Conservation (phyloP, 2,888 invertebrate species). For the Caenorhabditis parvicauda region DNA sequence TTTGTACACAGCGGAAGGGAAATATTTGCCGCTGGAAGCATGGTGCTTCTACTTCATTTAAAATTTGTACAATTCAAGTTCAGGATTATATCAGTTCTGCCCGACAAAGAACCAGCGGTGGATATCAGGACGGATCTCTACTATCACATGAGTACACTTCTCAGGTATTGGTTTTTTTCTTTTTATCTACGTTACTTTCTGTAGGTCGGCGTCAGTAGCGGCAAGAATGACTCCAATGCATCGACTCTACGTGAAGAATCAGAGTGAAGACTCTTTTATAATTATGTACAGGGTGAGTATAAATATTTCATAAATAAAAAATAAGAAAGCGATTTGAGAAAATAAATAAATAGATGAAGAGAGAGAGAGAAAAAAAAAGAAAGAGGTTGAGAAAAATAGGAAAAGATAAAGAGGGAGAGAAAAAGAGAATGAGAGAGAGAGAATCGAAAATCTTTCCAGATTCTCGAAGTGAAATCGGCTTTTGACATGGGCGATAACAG, state of each 20-base stretch:
- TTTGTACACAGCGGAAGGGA: constrained; percentile 38
- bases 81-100: constrained; percentile 19
- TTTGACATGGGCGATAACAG: constrained; percentile 74
- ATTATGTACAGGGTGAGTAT: constrained; percentile 74
- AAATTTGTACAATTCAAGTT: neutral
- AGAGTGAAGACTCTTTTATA: constrained; percentile 82
- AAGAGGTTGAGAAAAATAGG: too few species aligned
- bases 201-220: constrained; percentile 81
- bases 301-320: too few species aligned
- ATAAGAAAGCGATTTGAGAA: too few species aligned
- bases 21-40: constrained; percentile 41
- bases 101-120: constrained; percentile 29
- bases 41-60: constrained; percentile 18
- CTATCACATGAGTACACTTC: constrained; percentile 84
- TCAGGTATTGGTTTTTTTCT: constrained; percentile 63
- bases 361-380: too few species aligned
- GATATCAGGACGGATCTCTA: constrained; percentile 69
- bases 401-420: too few species aligned
- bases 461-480: constrained; percentile 68
- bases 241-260: constrained; percentile 77
- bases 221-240: constrained; percentile 89
- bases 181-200: neutral
- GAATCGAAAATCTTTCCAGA: constrained; percentile 61
- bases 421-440: too few species aligned
- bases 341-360: too few species aligned